phyloP scores from a whole-genome alignment of 2,888 invertebrate genomes.

The Cephus nigrinus region DNA sequence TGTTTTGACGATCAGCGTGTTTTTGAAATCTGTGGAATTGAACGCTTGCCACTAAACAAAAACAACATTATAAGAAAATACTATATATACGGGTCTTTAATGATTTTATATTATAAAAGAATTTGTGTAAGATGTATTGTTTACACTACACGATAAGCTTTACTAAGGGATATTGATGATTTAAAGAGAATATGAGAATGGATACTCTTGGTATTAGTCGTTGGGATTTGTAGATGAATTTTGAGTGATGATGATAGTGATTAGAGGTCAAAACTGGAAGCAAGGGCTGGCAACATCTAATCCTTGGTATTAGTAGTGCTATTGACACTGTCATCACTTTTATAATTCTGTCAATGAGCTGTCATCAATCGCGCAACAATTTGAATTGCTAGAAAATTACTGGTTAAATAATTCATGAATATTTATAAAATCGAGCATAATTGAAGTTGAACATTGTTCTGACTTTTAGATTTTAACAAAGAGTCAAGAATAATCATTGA shows the following conservation, averaged over 20 bases:
- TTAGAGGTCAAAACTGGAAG: not conserved
- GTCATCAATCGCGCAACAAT: not conserved
- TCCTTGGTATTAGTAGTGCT: not conserved
- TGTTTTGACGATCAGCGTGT: not conserved
- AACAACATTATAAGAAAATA: not conserved
- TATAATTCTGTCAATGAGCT: not conserved
- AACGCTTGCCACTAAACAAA: not conserved
- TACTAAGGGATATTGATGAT: not conserved
- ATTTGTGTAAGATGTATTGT: slow-evolving; percentile 8
- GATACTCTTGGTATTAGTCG: not conserved
- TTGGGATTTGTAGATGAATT: not conserved
- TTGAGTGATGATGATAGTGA: not conserved
- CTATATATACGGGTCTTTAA: slow-evolving; percentile 16
- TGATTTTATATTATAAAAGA: slow-evolving; percentile 15
- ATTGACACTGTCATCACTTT: not conserved
- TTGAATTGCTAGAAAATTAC: not conserved
- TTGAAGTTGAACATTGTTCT: not conserved
- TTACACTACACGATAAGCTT: not conserved
- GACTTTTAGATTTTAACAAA: not conserved
- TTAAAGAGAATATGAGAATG: not conserved
- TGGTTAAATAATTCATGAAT: not conserved
- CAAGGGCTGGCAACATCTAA: not conserved
- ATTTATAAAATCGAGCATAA: not conserved
- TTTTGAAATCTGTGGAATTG: not conserved
- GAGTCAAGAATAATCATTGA: not conserved